phyloP scores from a whole-genome alignment of 2,888 invertebrate species.

The Tenthredo notha region DNA sequence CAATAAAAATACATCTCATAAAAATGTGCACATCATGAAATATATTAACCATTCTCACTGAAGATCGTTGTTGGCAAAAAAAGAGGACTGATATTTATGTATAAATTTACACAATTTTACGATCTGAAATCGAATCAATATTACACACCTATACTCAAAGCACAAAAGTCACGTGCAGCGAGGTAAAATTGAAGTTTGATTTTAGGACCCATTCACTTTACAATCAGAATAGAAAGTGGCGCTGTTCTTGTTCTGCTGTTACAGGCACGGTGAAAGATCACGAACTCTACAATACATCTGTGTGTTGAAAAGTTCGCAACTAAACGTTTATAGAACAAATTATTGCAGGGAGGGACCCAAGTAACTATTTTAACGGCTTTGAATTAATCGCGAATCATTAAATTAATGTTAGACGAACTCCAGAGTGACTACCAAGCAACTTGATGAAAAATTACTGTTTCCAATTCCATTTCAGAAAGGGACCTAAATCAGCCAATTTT shows the following conservation, averaged over 20 bases:
- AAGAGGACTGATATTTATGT: background rate
- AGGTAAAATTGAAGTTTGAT: conserved; percentile 39
- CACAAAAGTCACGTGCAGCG: conserved; percentile 13
- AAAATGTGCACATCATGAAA: background rate
- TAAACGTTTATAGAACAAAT: conserved; percentile 1
- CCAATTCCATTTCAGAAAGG: background rate
- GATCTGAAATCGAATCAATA: background rate
- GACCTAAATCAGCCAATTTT: background rate
- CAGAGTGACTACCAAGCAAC: background rate
- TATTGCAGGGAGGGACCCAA: background rate
- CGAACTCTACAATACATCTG: conserved; percentile 38
- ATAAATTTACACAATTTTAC: background rate
- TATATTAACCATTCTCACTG: background rate
- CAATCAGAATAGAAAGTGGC: conserved; percentile 47
- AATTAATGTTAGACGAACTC: background rate
- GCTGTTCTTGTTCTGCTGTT: conserved; percentile 8
- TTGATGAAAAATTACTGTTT: background rate
- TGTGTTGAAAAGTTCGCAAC: conserved; percentile 24
- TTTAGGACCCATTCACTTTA: conserved; percentile 41
- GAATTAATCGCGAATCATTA: background rate
- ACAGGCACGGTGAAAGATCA: conserved; percentile 27
- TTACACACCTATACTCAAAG: background rate
- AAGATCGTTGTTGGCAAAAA: background rate
- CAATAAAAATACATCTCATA: background rate
- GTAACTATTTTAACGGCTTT: background rate